Conservation (phyloP, 2,888 invertebrate species). For the Eupithecia vulgata region DNA sequence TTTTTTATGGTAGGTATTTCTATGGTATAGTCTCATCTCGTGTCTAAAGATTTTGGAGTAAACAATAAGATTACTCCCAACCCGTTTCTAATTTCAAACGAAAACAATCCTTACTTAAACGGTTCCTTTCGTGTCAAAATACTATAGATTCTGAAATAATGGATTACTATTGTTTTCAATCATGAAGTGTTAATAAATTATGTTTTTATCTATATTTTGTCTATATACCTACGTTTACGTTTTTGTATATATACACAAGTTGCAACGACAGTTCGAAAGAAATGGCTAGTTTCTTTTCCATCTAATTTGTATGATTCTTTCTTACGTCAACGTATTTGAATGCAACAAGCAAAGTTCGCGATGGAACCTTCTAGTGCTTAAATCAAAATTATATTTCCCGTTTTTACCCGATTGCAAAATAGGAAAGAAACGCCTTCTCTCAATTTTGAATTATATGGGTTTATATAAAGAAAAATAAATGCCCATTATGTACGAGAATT, state of each 20-base stretch:
- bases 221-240: not conserved
- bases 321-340: not conserved
- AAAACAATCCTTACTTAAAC: too few relatives aligned
- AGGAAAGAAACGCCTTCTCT: not conserved
- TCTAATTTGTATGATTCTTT: not conserved
- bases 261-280: not conserved
- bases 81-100: too few relatives aligned
- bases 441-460: not conserved
- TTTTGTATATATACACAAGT: not conserved
- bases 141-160: too few relatives aligned
- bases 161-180: too few relatives aligned
- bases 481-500: too few relatives aligned
- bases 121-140: too few relatives aligned
- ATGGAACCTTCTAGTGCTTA: not conserved
- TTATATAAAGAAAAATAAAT: too few relatives aligned
- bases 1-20: not conserved
- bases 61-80: too few relatives aligned
- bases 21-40: too few relatives aligned
- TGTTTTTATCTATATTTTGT: not conserved
- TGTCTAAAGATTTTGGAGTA: too few relatives aligned
- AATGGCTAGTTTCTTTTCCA: not conserved
- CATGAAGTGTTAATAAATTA: too few relatives aligned
- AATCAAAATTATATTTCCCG: not conserved
- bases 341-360: not conserved
- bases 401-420: not conserved